phyloP scores from a whole-genome alignment of 2,113 vertebrate species.

The Nothoprocta pentlandii region DNA sequence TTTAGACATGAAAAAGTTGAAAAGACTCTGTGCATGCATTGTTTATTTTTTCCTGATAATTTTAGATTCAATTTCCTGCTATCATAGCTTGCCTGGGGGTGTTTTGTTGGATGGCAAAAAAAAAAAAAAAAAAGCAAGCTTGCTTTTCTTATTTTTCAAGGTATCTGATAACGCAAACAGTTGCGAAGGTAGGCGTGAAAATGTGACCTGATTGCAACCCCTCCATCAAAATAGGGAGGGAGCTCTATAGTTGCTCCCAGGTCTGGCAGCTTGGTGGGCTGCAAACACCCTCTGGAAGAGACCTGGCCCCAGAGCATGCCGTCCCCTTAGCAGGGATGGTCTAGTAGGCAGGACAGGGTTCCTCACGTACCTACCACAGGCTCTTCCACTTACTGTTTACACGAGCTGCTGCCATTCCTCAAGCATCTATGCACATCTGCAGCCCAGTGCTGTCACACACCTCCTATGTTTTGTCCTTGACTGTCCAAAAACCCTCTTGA shows the following conservation, averaged over 20 bases:
- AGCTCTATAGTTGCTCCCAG: not conserved
- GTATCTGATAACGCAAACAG: not conserved
- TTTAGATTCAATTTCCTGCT: not conserved
- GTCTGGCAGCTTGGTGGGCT: not conserved
- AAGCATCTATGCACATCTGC: fast-evolving
- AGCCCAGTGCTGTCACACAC: not conserved
- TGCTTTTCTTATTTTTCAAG: not conserved
- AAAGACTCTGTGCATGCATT: not conserved
- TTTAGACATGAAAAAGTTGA: not conserved
- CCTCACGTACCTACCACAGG: not conserved
- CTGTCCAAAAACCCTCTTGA: not conserved
- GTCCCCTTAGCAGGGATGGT: fast-evolving
- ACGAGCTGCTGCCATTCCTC: not conserved
- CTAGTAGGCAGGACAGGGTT: not conserved
- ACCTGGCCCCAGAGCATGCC: not conserved
- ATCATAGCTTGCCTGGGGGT: fast-evolving
- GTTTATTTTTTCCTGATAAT: not conserved
- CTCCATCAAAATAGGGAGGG: not conserved
- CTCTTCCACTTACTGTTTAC: not conserved
- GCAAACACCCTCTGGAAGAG: not conserved
- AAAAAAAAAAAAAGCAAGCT: not conserved
- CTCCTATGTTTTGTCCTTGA: not conserved
- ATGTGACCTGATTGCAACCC: not conserved
- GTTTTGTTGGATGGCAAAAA: not conserved
- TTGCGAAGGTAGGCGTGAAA: not conserved